These are phyloP conservation scores for Danio jaintianensis DNA, from an alignment of 2,797 vertebrate species.

Conservation along the genomic window DNA sequence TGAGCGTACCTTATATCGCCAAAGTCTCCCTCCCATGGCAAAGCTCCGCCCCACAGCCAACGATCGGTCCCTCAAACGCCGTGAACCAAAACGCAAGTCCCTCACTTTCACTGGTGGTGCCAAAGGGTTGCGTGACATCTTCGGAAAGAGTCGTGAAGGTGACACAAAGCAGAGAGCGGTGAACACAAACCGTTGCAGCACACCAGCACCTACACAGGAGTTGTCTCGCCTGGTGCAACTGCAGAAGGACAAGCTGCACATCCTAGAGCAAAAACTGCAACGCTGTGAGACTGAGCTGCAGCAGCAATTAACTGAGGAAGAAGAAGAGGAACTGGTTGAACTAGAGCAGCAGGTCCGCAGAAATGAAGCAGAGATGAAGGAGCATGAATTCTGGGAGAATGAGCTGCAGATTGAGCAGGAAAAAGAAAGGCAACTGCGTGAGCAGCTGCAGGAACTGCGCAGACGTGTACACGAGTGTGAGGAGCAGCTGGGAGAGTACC, in stretches of 20 bases:
- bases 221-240: slow-evolving; percentile 87
- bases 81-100: slow-evolving; percentile 94
- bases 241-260: slow-evolving; percentile 90
- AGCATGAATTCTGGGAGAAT: slow-evolving; percentile 96
- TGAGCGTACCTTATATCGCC: slow-evolving; percentile 88
- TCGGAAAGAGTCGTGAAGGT: slow-evolving; percentile 86
- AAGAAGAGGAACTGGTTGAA: slow-evolving; percentile 87
- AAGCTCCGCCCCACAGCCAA: slow-evolving; percentile 85
- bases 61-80: slow-evolving; percentile 86
- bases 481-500: slow-evolving; percentile 83
- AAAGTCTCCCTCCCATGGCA: slow-evolving; percentile 92
- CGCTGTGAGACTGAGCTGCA: slow-evolving; percentile 86
- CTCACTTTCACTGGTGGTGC: slow-evolving; percentile 91
- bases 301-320: slow-evolving; percentile 66
- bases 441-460: slow-evolving; percentile 87
- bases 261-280: slow-evolving; percentile 87
- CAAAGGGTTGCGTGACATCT: slow-evolving; percentile 91
- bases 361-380: slow-evolving; percentile 91
- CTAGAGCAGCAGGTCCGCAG: slow-evolving; percentile 91
- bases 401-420: slow-evolving; percentile 94
- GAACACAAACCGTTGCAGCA: slow-evolving; percentile 63
- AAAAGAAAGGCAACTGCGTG: slow-evolving; percentile 89
- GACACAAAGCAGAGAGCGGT: slow-evolving; percentile 83
- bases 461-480: slow-evolving; percentile 86
- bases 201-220: slow-evolving; percentile 78